Conservation (phyloP, 2,113 vertebrate species). For the Forbesichthys agassizii region DNA sequence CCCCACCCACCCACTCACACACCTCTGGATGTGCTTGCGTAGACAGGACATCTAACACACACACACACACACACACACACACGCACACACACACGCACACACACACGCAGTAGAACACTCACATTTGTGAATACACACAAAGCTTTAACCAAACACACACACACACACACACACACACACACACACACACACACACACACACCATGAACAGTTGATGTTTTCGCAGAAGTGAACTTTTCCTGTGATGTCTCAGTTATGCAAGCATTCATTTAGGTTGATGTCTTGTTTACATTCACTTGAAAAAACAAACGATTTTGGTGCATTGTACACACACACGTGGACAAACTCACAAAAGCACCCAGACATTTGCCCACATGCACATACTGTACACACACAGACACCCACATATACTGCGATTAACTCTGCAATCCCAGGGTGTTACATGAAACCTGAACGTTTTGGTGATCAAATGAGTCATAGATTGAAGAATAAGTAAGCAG, state of each 20-base stretch:
- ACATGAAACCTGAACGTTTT: too few relatives aligned
- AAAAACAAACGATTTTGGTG: neutral
- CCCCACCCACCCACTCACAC: conserved; percentile 22
- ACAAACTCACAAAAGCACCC: neutral
- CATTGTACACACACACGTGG: neutral
- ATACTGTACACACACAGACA: neutral
- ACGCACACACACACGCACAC: neutral
- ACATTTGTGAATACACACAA: neutral
- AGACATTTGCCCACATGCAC: neutral
- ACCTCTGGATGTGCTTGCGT: conserved; percentile 57
- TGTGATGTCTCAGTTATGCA: neutral
- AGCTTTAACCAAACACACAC: neutral
- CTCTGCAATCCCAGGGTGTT: too few relatives aligned
- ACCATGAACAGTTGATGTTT: neutral
- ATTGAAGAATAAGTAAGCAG: too few relatives aligned
- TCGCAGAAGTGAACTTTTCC: conserved; percentile 48
- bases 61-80: neutral
- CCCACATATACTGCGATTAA: neutral
- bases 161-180: conserved; percentile 2
- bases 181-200: conserved; percentile 23
- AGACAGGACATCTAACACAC: conserved; percentile 28
- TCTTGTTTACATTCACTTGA: neutral
- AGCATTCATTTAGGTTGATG: conserved; percentile 9
- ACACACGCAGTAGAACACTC: neutral
- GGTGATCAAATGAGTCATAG: too few relatives aligned